These are phyloP conservation scores for Chaenogobius annularis DNA, from an alignment of 2,113 vertebrate species.

Conservation along the genomic window DNA sequence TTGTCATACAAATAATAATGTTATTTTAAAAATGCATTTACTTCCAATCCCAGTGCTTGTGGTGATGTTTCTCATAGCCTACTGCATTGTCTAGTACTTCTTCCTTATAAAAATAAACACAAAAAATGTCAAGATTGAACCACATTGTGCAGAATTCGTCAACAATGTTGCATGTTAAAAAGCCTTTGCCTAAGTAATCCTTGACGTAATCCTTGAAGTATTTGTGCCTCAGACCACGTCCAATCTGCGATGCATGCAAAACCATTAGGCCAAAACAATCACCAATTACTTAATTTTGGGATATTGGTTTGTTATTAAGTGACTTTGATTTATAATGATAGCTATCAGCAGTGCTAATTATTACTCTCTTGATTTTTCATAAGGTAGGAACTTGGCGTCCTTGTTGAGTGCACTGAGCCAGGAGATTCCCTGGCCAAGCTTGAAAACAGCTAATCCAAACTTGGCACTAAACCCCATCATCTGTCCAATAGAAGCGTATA, in stretches of 20 bases:
- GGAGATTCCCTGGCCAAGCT: slow-evolving; percentile 8
- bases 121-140: not conserved
- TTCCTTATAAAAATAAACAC: slow-evolving; percentile 74
- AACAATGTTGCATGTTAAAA: not conserved
- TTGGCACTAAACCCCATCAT: not conserved
- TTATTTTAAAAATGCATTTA: slow-evolving; percentile 4
- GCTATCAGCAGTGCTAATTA: not conserved
- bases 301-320: not conserved
- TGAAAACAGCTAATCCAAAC: slow-evolving; percentile 11
- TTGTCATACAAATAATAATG: not conserved
- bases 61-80: slow-evolving; percentile 81
- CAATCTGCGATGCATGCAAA: slow-evolving; percentile 78
- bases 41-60: slow-evolving; percentile 82
- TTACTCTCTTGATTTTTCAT: slow-evolving; percentile 15
- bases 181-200: slow-evolving; percentile 87
- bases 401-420: slow-evolving; percentile 18
- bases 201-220: slow-evolving; percentile 84
- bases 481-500: not conserved
- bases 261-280: slow-evolving; percentile 2
- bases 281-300: not conserved
- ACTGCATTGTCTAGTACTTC: slow-evolving; percentile 83
- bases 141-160: not conserved
- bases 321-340: not conserved
- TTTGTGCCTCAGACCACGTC: slow-evolving; percentile 82
- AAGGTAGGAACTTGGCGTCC: slow-evolving; percentile 21